Evolutionary conservation across 2,888 invertebrate species (phyloP).

Genomic region (Tanytarsus gracilentus): DNA sequence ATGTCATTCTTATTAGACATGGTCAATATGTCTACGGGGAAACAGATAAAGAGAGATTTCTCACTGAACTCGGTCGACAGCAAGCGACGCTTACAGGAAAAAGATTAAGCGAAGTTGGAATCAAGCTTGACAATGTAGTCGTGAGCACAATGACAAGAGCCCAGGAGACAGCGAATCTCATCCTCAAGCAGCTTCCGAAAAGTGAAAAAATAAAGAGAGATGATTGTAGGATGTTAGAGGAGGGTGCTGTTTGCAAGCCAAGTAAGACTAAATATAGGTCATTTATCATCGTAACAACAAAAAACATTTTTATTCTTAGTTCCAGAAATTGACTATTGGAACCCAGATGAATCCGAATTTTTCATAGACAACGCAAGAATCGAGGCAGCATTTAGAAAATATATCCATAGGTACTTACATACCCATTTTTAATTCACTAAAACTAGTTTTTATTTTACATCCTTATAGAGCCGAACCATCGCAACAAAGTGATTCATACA

Average conservation of each 20-base stretch:
- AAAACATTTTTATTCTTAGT: not conserved
- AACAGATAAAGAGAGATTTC: constrained; percentile 59
- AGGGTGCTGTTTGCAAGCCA: constrained; percentile 57
- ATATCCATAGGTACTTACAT: no score
- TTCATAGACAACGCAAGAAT: constrained; percentile 87
- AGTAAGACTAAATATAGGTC: not conserved
- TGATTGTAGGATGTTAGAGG: constrained; percentile 68
- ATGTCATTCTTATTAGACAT: constrained; percentile 84
- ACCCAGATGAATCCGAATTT: constrained; percentile 78
- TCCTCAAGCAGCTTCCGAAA: constrained; percentile 58
- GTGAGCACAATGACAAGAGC: constrained; percentile 92
- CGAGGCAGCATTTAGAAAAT: constrained; percentile 85
- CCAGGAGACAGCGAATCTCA: constrained; percentile 79
- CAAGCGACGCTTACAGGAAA: constrained; percentile 83
- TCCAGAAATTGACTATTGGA: constrained; percentile 76
- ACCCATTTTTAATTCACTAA: no score
- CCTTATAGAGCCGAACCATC: constrained; percentile 78
- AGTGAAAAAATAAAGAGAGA: constrained; percentile 41
- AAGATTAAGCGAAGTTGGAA: constrained; percentile 63
- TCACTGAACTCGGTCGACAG: constrained; percentile 70
- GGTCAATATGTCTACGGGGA: constrained; percentile 80
- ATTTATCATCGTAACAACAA: not conserved
- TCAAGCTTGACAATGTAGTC: constrained; percentile 71
- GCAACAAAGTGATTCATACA: constrained; percentile 75
- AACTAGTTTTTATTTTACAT: no score